Base-by-base conservation (phyloP, 92 coral and sea anemone genomes). In the Umimayanthus kanabou region DNA sequence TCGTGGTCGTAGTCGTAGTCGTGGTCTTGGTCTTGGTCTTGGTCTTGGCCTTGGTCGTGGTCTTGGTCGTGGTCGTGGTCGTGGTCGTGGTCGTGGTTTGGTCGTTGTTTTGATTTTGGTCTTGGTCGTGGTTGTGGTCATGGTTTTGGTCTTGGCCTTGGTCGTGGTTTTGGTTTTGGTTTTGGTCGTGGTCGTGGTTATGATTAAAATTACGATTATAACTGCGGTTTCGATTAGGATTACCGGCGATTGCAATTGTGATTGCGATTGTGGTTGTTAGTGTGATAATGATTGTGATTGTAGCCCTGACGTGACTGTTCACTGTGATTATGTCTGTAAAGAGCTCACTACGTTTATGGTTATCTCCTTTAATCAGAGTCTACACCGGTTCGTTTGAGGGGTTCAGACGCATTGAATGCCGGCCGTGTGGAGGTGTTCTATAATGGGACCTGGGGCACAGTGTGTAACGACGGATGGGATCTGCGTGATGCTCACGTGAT, bases 401-500 rank as follows among this genome's bases (percentile, higher is more conserved):
- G 86, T 39, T 67, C 77, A 15, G 77, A 67, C 28, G 77, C 77
- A 18, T 45, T 16, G 8, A 43, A 82, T 82, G 86, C 86, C 65
- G 86, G 86, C 42, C 76, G 20, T 40, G 86, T 82, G 8, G 86
- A 82, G 39, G 77, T 82, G 22, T 70, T 82, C 76, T 82, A 82
- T 75, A 82, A 82, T 26, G 86, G 86, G 39, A 65, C 76, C 57
- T 82, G 86, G 86, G 86, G 86, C 29, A 82, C 86, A 67, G 26
- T 82, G 6, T 82, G 86, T 14, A 64, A 82, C 58, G 86, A 82
- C 50, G 86, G 40, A 25, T 82, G 86, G 86, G 86, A 67, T 43
- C 39, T 82, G 39, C 86, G 61, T 40, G 86, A 82, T 82, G 86
- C 77, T 40, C 77, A 82, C 76, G 86, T 82, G 86, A 82, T 82